phyloP scores from a whole-genome alignment of 2,888 invertebrate species.

The Osmoderma eremita region DNA sequence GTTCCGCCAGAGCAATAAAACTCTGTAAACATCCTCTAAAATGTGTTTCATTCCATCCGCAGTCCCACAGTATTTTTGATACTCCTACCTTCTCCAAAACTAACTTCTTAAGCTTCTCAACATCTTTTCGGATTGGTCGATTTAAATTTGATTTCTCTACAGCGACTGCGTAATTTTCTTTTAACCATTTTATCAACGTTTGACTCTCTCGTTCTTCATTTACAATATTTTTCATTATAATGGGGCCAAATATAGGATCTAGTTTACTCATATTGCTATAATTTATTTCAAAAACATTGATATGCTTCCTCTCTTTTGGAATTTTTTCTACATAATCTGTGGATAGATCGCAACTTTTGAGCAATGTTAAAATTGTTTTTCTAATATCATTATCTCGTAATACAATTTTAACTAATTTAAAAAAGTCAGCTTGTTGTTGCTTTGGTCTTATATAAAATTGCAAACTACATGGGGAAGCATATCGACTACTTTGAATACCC shows the following conservation, averaged over 20 bases:
- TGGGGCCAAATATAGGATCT: conserved; percentile 67
- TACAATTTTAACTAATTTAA: conserved; percentile 79
- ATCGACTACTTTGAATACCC: conserved; percentile 74
- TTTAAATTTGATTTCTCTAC: conserved; percentile 73
- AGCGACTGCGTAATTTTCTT: conserved; percentile 75
- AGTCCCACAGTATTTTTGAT: conserved; percentile 77
- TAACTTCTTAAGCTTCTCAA: conserved; percentile 71
- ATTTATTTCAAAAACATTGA: conserved; percentile 53
- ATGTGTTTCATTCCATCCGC: conserved; percentile 89
- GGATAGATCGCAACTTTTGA: conserved; percentile 84
- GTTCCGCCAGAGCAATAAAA: conserved; percentile 77
- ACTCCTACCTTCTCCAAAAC: conserved; percentile 70
- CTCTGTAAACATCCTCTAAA: conserved; percentile 91
- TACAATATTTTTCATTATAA: conserved; percentile 65
- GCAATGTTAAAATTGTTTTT: conserved; percentile 78
- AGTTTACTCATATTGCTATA: conserved; percentile 62
- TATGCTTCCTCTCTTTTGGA: conserved; percentile 55
- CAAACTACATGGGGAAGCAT: conserved; percentile 72
- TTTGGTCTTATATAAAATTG: conserved; percentile 81
- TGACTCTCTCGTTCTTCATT: conserved; percentile 59
- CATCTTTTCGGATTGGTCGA: conserved; percentile 78
- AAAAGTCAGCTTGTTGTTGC: conserved; percentile 65
- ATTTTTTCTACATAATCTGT: conserved; percentile 88
- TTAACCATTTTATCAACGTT: conserved; percentile 73
- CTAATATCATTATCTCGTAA: conserved; percentile 76